A percentile compares a stretch with the other conserved stretches of the same genome.
Conservation (phyloP, 2,888 invertebrate species). For the Lucinisca nassula region DNA sequence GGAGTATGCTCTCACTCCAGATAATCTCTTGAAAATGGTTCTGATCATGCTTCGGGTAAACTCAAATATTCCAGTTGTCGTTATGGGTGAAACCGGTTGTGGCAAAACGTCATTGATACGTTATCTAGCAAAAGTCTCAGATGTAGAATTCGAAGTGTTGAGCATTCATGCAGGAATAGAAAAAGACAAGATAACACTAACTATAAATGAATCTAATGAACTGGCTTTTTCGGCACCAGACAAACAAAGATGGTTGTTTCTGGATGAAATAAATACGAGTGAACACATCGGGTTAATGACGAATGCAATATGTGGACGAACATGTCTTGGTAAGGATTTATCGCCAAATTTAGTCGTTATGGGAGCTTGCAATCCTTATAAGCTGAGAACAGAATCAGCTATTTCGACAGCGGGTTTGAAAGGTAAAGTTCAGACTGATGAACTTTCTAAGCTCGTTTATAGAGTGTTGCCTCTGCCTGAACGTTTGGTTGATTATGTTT, state of each 20-base stretch:
- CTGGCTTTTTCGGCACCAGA: slow-evolving; percentile 35
- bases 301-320: slow-evolving; percentile 72
- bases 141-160: slow-evolving; percentile 65
- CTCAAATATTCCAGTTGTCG: slow-evolving; percentile 73
- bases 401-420: slow-evolving; percentile 73
- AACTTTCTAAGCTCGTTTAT: slow-evolving; percentile 74
- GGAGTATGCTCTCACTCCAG: slow-evolving; percentile 76
- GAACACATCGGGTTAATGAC: slow-evolving; percentile 72
- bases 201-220: slow-evolving; percentile 44
- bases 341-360: slow-evolving; percentile 73
- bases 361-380: slow-evolving; percentile 80
- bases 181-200: slow-evolving; percentile 53
- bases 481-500: slow-evolving; percentile 76
- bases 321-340: slow-evolving; percentile 60
- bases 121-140: slow-evolving; percentile 72
- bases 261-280: slow-evolving; percentile 80
- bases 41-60: slow-evolving; percentile 72
- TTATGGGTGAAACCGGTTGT: slow-evolving; percentile 82
- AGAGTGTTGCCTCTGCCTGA: slow-evolving; percentile 79
- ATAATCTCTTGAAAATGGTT: slow-evolving; percentile 79
- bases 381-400: slow-evolving; percentile 57
- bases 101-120: slow-evolving; percentile 79
- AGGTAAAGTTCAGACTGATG: slow-evolving; percentile 72
- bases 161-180: slow-evolving; percentile 77
- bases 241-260: slow-evolving; percentile 72